Percentiles rank a stretch among this genome's conserved stretches.
Evolutionary conservation across 2,797 vertebrate genomes (phyloP).

Genomic region (Falco columbarius): DNA sequence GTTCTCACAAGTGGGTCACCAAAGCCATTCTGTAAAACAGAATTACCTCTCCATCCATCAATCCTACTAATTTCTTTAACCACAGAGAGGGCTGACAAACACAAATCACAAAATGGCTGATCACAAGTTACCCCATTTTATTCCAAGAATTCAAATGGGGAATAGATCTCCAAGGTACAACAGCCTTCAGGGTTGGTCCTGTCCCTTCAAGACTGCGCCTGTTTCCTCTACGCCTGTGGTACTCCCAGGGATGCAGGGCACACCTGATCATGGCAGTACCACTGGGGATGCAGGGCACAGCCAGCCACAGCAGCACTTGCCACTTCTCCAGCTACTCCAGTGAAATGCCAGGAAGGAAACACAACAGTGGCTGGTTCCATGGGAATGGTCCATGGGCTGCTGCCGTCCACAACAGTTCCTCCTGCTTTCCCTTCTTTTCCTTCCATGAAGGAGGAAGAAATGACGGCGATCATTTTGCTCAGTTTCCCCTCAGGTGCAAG

Average conservation of each 20-base stretch:
- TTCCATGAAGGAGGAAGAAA: background rate
- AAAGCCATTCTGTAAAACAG: background rate
- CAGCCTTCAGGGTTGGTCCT: background rate
- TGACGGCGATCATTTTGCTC: background rate
- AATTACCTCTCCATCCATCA: background rate
- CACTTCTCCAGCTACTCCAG: background rate
- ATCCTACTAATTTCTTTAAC: background rate
- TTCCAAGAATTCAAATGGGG: background rate
- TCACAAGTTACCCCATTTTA: background rate
- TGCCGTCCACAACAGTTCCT: background rate
- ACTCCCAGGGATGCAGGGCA: background rate
- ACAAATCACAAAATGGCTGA: background rate
- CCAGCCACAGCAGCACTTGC: background rate
- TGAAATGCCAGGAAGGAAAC: background rate
- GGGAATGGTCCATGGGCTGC: background rate
- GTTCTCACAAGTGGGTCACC: background rate
- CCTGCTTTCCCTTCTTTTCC: background rate
- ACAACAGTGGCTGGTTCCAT: background rate
- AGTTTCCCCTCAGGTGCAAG: background rate
- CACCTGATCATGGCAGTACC: background rate
- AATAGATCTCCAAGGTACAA: background rate
- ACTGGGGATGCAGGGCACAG: background rate
- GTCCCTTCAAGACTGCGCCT: background rate
- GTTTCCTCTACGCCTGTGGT: accelerated
- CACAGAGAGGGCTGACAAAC: background rate